Percentiles rank a stretch among this genome's conserved stretches.
Conservation (phyloP, 1,140 invertebrate genomes). For the Drosophila orosa region DNA sequence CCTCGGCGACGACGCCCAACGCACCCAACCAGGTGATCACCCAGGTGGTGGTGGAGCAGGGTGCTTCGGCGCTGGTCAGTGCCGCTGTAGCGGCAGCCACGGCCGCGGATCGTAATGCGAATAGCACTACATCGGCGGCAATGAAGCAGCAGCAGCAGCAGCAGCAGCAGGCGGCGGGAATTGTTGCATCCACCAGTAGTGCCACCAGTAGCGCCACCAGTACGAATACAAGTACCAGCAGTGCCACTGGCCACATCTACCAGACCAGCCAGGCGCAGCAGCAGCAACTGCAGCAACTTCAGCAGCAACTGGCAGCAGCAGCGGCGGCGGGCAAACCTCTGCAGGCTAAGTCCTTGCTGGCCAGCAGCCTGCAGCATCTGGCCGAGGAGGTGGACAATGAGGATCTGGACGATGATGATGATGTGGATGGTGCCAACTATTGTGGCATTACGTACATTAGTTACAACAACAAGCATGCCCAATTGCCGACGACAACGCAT, state of each 20-base stretch:
- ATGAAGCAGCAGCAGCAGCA: slow-evolving; percentile 36
- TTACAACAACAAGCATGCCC: slow-evolving; percentile 82
- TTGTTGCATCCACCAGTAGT: slow-evolving; percentile 13
- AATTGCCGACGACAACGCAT: slow-evolving; percentile 72
- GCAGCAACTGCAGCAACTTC: slow-evolving; percentile 72
- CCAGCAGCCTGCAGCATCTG: slow-evolving; percentile 77
- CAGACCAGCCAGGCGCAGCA: slow-evolving; percentile 76
- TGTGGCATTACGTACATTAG: slow-evolving; percentile 81
- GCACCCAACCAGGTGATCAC: slow-evolving; percentile 41
- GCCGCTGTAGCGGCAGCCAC: slow-evolving; percentile 70
- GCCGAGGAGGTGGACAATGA: slow-evolving; percentile 81
- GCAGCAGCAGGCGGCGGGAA: too few species aligned
- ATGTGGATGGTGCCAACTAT: slow-evolving; percentile 76
- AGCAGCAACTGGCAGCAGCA: slow-evolving; percentile 69
- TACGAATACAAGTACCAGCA: slow-evolving; percentile 41
- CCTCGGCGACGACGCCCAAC: slow-evolving; percentile 20
- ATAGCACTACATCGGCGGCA: slow-evolving; percentile 65
- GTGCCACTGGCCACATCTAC: slow-evolving; percentile 66
- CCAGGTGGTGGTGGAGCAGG: slow-evolving; percentile 34
- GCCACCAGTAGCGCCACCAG: slow-evolving; percentile 1
- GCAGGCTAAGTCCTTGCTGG: slow-evolving; percentile 72
- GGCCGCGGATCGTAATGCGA: slow-evolving; percentile 61
- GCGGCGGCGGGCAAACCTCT: slow-evolving; percentile 68
- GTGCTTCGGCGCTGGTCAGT: slow-evolving; percentile 54
- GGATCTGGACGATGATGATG: slow-evolving; percentile 74